Percentiles rank a stretch among this genome's conserved stretches.
Evolutionary conservation across 2,113 vertebrate species (phyloP).

Genomic region (Balaenoptera acutorostrata): DNA sequence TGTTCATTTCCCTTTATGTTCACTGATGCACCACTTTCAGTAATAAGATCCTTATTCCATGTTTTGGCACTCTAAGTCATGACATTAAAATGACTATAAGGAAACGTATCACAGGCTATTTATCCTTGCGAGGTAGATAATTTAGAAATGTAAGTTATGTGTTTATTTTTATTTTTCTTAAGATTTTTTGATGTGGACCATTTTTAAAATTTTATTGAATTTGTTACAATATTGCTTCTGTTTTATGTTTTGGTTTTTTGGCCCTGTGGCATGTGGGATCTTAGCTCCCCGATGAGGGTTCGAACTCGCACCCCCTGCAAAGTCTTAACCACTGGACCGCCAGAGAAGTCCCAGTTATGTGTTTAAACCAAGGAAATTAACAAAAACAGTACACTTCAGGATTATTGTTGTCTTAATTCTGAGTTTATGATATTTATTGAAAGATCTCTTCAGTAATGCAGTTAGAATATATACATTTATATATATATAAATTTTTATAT

Average conservation of each 20-base stretch:
- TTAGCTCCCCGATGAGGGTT: too few species aligned
- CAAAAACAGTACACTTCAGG: background rate
- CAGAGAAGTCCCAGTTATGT: background rate
- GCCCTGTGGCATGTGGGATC: too few species aligned
- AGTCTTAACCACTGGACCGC: too few species aligned
- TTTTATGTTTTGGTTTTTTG: too few species aligned
- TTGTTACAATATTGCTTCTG: too few species aligned
- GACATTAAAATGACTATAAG: slow-evolving; percentile 47
- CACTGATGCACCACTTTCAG: slow-evolving; percentile 12
- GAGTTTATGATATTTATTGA: background rate
- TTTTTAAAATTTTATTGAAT: too few species aligned
- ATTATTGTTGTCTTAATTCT: background rate
- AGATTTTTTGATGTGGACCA: too few species aligned
- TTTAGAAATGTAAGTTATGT: background rate
- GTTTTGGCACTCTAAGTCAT: slow-evolving; percentile 33
- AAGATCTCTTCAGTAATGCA: background rate
- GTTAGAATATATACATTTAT: background rate
- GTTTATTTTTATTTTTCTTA: background rate
- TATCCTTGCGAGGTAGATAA: background rate
- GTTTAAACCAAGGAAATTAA: slow-evolving; percentile 23
- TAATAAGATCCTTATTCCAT: slow-evolving; percentile 40
- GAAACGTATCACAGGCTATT: background rate
- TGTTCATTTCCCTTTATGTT: slow-evolving; percentile 34
- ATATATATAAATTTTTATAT: background rate
- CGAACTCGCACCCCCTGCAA: too few species aligned